These are phyloP conservation scores for Leptestheria dahalacensis DNA, from an alignment of 1,140 invertebrate genomes.

Conservation along the genomic window DNA sequence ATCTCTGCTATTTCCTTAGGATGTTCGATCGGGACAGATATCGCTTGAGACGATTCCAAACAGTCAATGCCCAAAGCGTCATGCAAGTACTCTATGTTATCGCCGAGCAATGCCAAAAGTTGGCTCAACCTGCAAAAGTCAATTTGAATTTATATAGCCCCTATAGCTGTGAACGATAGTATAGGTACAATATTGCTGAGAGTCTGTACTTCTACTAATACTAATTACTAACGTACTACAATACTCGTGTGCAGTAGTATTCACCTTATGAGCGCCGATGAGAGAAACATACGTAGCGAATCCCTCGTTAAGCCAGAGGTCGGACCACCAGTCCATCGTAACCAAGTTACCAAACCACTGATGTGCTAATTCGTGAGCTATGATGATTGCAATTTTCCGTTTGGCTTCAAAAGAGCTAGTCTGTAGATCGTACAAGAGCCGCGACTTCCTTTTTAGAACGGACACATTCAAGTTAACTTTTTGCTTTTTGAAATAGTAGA, in stretches of 20 bases:
- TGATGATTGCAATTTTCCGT: background rate
- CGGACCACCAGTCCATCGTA: conserved; percentile 39
- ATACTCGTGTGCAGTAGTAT: conserved; percentile 18
- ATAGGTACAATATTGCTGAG: background rate
- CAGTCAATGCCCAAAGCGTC: conserved; percentile 45
- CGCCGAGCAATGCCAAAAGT: conserved; percentile 41
- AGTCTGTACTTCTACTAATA: background rate
- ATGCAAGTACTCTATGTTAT: conserved; percentile 47
- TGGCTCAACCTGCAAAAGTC: conserved; percentile 25
- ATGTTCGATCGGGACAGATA: conserved; percentile 34
- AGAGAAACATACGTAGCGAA: conserved; percentile 39
- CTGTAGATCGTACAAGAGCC: conserved; percentile 27
- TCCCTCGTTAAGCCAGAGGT: conserved; percentile 34
- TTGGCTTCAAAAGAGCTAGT: conserved; percentile 23
- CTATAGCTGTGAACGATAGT: background rate
- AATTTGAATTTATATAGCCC: background rate
- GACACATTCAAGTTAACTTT: conserved; percentile 22
- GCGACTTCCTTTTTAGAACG: conserved; percentile 34
- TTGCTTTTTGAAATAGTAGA: conserved; percentile 4
- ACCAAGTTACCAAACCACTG: conserved; percentile 49
- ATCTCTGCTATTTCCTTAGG: conserved; percentile 39
- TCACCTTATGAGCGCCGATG: conserved; percentile 22
- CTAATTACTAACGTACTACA: conserved; percentile 4
- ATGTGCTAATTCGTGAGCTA: conserved; percentile 33
- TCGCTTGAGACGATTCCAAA: conserved; percentile 42